Percentiles rank a stretch among this genome's conserved stretches.
phyloP scores from a whole-genome alignment of 1,140 invertebrate genomes.

The Papilio polyxenes region DNA sequence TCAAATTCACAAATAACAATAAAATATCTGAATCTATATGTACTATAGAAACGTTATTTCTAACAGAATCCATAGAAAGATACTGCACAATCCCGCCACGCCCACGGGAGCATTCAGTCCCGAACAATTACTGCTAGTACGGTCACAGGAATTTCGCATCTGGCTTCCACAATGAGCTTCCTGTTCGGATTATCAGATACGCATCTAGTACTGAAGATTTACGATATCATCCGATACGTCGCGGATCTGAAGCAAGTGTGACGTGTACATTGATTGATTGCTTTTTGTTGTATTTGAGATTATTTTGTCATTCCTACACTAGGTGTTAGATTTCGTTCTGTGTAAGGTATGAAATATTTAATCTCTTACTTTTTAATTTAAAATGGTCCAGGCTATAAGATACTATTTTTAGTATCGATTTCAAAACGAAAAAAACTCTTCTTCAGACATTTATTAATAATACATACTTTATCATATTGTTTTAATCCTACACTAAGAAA shows the following conservation, averaged over 20 bases:
- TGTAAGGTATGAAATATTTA: not conserved
- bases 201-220: constrained; percentile 66
- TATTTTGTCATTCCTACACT: constrained; percentile 21
- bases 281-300: constrained; percentile 41
- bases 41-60: constrained; percentile 52
- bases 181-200: constrained; percentile 77
- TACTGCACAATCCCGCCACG: constrained; percentile 70
- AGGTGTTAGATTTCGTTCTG: not conserved
- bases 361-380: not conserved
- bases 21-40: constrained; percentile 40
- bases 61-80: constrained; percentile 46
- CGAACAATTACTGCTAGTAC: constrained; percentile 54
- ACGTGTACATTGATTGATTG: constrained; percentile 55
- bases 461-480: too few species aligned
- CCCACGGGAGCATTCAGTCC: constrained; percentile 64
- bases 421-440: too few species aligned
- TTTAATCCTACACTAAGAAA: too few species aligned
- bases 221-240: constrained; percentile 49
- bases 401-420: too few species aligned
- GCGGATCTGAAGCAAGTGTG: constrained; percentile 52
- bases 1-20: constrained; percentile 16
- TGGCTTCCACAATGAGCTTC: constrained; percentile 75
- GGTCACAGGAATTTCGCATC: constrained; percentile 76
- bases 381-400: not conserved
- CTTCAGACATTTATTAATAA: too few species aligned